Conservation (phyloP, 1,140 invertebrate genomes). For the Samia ricini region DNA sequence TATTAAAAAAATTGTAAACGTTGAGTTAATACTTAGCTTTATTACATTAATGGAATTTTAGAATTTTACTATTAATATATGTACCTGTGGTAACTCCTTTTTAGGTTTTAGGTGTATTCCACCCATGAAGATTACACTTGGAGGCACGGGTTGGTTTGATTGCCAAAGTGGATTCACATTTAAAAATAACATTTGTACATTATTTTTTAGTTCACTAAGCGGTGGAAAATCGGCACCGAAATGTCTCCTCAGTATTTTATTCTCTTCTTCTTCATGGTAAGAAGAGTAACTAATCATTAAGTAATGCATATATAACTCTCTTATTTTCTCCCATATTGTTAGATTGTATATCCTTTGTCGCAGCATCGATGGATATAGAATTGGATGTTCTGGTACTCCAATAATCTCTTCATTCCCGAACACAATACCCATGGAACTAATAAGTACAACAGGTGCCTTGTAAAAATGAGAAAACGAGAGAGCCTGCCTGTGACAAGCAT, state of each 20-base stretch:
- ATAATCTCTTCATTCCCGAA: constrained; percentile 27
- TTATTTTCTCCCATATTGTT: too few relatives aligned
- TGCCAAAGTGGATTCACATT: constrained; percentile 71
- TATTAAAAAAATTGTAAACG: too few relatives aligned
- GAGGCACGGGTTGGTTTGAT: constrained; percentile 63
- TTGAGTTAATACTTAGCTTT: too few relatives aligned
- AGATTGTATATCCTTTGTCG: too few relatives aligned
- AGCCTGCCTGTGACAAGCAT: constrained; percentile 30
- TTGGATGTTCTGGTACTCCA: constrained; percentile 65
- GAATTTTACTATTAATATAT: not conserved
- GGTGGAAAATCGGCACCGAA: too few relatives aligned
- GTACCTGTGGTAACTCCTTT: constrained; percentile 47
- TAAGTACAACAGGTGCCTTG: constrained; percentile 57
- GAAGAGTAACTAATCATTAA: too few relatives aligned
- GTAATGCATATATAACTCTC: constrained; percentile 9
- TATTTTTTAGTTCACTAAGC: constrained; percentile 22
- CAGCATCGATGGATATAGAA: constrained; percentile 54
- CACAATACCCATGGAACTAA: constrained; percentile 46
- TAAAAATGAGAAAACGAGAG: too few relatives aligned
- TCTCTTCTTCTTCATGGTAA: too few relatives aligned
- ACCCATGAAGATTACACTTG: constrained; percentile 70
- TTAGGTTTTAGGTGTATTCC: constrained; percentile 66
- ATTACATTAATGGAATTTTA: too few relatives aligned
- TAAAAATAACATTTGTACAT: constrained; percentile 78
- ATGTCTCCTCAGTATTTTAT: too few relatives aligned